Base-by-base conservation (phyloP, 2,888 invertebrate species). In the Pheosia gnoma region DNA sequence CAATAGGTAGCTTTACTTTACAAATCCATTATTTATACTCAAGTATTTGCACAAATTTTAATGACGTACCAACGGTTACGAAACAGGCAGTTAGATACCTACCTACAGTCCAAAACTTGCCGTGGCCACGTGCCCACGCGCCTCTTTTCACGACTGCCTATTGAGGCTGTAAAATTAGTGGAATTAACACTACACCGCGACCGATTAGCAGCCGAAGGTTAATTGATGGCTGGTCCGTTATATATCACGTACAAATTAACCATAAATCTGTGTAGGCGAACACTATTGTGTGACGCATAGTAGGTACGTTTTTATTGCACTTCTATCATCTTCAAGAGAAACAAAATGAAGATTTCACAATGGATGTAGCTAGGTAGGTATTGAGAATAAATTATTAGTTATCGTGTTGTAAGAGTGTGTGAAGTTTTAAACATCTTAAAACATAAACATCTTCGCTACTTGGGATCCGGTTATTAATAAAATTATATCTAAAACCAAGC, bases 141-240 rank as follows among this genome's bases (percentile, higher is more conserved):
- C 65, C 65, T 59, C 61, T 59, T 60, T 11, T 66, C 63, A 66
- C 65, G 56, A 68, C 69, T 51, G 60, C 73, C 69, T 77, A 76
- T 75, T 70, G 67, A 67, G 57, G 77, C 72, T 74, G 67, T 83
- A 85, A 85, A 83, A 82, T 83, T 83, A 80, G 79, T 78, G 63
- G 67, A 78, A 79, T 84, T 85, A 83, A 81, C 84, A 69, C 61
- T 61, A 67, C 61, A 66, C 74, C 79, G 84, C 65, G 75, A 84
- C 60, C 75, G 79, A 77, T 84, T 84, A 81, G 79, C 79, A 70
- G 61, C 62, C 45, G 57, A 58, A 63, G 66, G 67, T 72, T 83
- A 84, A 84, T 83, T 81, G 77, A 70, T 66, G 49, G 37, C 61
- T 68, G 59, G 62, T 62, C 65, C 62, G 67, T 77, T 70, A 70